Conservation (phyloP, 2,888 invertebrate species). For the Pseudococcus jackbeardsleyi region DNA sequence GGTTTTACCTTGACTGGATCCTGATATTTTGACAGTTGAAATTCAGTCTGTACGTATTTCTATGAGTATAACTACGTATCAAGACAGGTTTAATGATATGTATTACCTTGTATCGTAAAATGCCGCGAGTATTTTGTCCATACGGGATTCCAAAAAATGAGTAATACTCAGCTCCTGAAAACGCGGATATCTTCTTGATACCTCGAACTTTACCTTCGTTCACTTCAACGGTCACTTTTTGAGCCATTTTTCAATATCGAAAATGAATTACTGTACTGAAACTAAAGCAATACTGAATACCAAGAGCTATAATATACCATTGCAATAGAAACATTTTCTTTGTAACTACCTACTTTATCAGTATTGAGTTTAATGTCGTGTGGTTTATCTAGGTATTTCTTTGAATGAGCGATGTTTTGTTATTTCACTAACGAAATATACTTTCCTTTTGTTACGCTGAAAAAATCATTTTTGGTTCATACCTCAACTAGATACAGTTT, state of each 20-base stretch:
- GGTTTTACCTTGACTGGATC: neutral
- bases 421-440: too few species aligned
- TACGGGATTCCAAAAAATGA: slow-evolving; percentile 10
- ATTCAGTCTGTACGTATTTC: too few species aligned
- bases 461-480: too few species aligned
- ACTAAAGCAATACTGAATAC: neutral
- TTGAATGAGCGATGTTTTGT: too few species aligned
- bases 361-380: too few species aligned
- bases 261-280: neutral
- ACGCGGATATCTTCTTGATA: neutral
- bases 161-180: slow-evolving; percentile 19
- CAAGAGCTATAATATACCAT: too few species aligned
- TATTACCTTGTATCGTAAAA: neutral
- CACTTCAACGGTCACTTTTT: neutral
- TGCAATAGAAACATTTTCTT: too few species aligned
- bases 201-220: slow-evolving; percentile 49
- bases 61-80: too few species aligned
- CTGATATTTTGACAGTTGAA: neutral
- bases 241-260: neutral
- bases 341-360: too few species aligned
- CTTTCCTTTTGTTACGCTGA: too few species aligned
- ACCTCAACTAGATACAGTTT: too few species aligned
- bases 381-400: too few species aligned
- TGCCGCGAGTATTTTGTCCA: neutral
- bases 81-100: neutral